Evolutionary conservation across 1,140 invertebrate species (phyloP).

Genomic region (Halesus radiatus): DNA sequence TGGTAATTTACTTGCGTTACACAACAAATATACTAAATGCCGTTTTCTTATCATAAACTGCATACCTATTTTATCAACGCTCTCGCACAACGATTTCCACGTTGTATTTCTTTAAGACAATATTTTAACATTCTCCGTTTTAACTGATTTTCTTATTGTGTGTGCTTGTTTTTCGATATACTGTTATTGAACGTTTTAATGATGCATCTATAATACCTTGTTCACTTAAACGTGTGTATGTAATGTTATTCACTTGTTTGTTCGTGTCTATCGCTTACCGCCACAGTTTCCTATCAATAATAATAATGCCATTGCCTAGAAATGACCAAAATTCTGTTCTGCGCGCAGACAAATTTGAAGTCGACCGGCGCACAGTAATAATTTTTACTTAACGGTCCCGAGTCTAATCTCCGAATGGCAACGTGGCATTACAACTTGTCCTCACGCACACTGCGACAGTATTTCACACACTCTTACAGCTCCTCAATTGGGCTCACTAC

Average conservation of each 20-base stretch:
- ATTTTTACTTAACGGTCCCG: constrained; percentile 30
- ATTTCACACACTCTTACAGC: neutral
- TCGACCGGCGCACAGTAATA: constrained; percentile 7
- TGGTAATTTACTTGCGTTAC: too few relatives aligned
- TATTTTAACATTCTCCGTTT: too few relatives aligned
- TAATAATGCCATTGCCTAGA: neutral
- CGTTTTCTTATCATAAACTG: too few relatives aligned
- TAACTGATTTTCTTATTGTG: neutral
- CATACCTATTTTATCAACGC: too few relatives aligned
- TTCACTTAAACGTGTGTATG: neutral
- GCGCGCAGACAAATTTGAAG: constrained; percentile 1
- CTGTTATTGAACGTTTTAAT: neutral
- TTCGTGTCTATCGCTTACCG: neutral
- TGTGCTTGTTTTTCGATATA: neutral
- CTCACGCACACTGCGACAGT: constrained; percentile 7
- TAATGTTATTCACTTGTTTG: neutral
- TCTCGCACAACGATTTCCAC: too few relatives aligned
- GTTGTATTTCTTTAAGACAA: too few relatives aligned
- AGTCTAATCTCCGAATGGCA: constrained; percentile 40
- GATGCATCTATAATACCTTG: neutral
- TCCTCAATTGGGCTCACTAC: constrained; percentile 28
- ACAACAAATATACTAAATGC: too few relatives aligned
- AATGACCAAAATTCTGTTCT: constrained; percentile 4
- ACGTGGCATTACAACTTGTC: constrained; percentile 35
- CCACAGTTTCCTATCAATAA: too few relatives aligned